Conservation (phyloP, 2,888 invertebrate genomes). For the Eupithecia abbreviata region DNA sequence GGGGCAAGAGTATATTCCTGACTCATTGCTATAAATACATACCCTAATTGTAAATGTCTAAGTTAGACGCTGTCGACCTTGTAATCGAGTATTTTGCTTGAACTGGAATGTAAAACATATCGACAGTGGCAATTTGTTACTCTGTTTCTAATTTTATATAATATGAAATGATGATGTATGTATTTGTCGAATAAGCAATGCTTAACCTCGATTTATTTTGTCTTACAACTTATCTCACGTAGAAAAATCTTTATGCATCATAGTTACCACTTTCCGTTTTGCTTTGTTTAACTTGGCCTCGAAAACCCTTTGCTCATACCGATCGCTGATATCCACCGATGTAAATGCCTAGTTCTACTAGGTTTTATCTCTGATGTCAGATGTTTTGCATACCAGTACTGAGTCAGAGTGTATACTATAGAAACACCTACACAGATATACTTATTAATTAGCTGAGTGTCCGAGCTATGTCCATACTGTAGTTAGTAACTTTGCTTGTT, state of each 20-base stretch:
- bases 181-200: background rate
- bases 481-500: background rate
- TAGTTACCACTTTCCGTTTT: background rate
- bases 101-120: background rate
- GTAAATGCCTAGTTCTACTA: constrained; percentile 19
- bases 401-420: constrained; percentile 45
- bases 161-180: background rate
- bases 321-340: constrained; percentile 19
- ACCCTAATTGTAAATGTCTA: background rate
- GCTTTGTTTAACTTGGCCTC: constrained; percentile 14
- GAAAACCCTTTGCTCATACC: constrained; percentile 22
- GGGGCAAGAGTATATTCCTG: background rate
- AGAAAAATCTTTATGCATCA: constrained; percentile 4
- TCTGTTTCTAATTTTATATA: background rate
- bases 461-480: background rate
- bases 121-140: background rate
- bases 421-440: constrained; percentile 47
- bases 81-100: background rate
- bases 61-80: background rate
- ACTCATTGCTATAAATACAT: constrained; percentile 1
- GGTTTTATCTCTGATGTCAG: constrained; percentile 39
- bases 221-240: background rate
- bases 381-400: constrained; percentile 40
- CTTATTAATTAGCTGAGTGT: constrained; percentile 17
- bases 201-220: background rate